Base-by-base conservation (phyloP, 2,113 vertebrate species). In the Brachypteracias leptosomus region DNA sequence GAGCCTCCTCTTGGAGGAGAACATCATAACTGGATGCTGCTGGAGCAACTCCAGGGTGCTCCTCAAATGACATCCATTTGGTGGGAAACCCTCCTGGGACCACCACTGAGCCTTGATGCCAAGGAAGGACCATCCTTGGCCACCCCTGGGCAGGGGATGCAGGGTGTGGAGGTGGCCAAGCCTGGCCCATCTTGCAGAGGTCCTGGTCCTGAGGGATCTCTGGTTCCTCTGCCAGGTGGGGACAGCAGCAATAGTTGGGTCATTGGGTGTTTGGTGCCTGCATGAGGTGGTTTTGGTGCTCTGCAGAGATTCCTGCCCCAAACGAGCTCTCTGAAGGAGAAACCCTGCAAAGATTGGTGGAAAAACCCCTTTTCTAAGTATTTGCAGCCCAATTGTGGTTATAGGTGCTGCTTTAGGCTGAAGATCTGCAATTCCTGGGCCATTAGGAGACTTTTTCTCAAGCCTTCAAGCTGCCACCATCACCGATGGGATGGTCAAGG, bases 11-110 rank as follows among this genome's bases (percentile, higher is more conserved):
- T 46, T 46, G 71, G 51, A 38, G 15, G 49, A 62, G 9, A n/a
- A 24, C 24, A 13, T 28, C 0, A 0, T 10, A 21, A 40, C 55
- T 2, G 8, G 13, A 4, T 10, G 52, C 0, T 4, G 29, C 38
- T 2, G 28, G 7, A 0, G 0, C 21, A 9, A 29, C 28, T 54
- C 22, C 7, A 9, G 26, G 61, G 26, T 44, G 31, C 31, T 61
- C 52, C 52, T 40, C 46, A 29, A 15, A 10, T 20, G 58, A 10
- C 33, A n/a, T 26, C 51, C 2, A 4, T 7, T 13, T 8, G 49
- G 47, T 47, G 24, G 40, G 62, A 61, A 51, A 33, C 44, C 26
- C 22, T 26, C 12, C 33, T 13, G 16, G 40, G 16, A 21, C 29
- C 5, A 1, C 35, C 31, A 5, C 42, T 9, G 16, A 57, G 35